phyloP scores from a whole-genome alignment of 30 jellyfish, hydroid and myxozoan species.

The Aurelia aurita complex sp. Pacific region DNA sequence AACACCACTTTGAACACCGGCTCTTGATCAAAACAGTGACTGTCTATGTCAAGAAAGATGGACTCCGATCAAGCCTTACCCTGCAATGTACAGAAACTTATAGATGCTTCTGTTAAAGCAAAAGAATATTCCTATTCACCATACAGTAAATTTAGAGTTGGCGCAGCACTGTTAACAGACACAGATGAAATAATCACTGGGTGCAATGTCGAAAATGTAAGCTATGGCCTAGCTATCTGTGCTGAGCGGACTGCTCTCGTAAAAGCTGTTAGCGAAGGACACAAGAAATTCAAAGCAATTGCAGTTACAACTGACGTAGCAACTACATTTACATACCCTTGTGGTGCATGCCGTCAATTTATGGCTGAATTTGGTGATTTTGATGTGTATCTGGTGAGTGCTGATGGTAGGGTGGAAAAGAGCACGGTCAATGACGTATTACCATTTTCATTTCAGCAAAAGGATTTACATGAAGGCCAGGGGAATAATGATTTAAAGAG shows the following conservation, averaged over 20 bases:
- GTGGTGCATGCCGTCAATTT: constrained; percentile 99
- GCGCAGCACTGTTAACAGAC: constrained; percentile 78
- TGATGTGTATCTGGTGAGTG: constrained; percentile 62
- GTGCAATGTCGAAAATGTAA: constrained; percentile 95
- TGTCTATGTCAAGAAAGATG: not conserved
- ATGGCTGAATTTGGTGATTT: constrained; percentile 94
- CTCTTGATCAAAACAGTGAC: too few species aligned
- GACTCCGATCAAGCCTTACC: not conserved
- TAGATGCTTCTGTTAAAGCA: constrained; percentile 64
- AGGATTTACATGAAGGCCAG: constrained; percentile 71
- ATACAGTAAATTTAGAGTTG: constrained; percentile 91
- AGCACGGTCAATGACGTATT: constrained; percentile 35
- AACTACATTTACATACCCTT: constrained; percentile 68
- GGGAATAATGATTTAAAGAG: not conserved
- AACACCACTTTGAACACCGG: not conserved
- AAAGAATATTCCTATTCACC: constrained; percentile 82
- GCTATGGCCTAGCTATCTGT: constrained; percentile 96
- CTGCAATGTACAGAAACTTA: constrained; percentile 30
- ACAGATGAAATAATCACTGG: constrained; percentile 75
- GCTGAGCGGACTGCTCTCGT: constrained; percentile 97
- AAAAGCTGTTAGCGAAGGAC: constrained; percentile 98
- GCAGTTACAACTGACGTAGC: constrained; percentile 90
- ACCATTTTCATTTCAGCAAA: constrained; percentile 67
- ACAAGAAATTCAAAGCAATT: constrained; percentile 72
- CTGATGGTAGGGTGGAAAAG: constrained; percentile 22